Percentiles rank a stretch among this genome's conserved stretches.
Evolutionary conservation across 2,797 vertebrate species (phyloP).

Genomic region (Enteromius treurensis): DNA sequence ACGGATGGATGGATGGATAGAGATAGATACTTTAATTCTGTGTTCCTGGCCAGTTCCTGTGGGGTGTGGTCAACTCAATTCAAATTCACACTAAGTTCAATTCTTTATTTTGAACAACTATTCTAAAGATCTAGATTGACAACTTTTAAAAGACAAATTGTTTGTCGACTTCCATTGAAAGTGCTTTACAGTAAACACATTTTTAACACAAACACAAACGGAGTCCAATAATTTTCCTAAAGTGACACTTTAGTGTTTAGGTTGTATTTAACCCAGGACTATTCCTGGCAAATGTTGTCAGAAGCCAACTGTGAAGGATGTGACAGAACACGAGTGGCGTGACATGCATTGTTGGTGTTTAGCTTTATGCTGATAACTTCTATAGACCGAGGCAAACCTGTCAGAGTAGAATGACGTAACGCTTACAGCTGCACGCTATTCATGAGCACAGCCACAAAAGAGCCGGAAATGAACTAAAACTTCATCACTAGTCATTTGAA

Average conservation of each 20-base stretch:
- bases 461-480: not conserved
- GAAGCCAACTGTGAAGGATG: not conserved
- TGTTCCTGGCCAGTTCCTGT: not conserved
- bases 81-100: not conserved
- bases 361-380: not conserved
- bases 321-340: slow-evolving; percentile 10
- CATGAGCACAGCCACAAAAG: not conserved
- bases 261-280: not conserved
- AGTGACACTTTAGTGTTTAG: not conserved
- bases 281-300: not conserved
- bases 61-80: not conserved
- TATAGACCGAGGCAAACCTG: slow-evolving; percentile 7
- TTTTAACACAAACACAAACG: not conserved
- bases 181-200: not conserved
- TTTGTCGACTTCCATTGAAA: not conserved
- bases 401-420: not conserved
- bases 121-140: no score
- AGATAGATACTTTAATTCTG: not conserved
- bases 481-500: slow-evolving; percentile 6
- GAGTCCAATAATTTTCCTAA: not conserved
- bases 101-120: not conserved
- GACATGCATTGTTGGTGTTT: not conserved
- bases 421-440: slow-evolving; percentile 9
- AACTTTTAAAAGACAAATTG: not conserved
- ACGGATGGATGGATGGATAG: not conserved